phyloP scores from a whole-genome alignment of 2,888 invertebrate genomes.

The Erebia palarica region DNA sequence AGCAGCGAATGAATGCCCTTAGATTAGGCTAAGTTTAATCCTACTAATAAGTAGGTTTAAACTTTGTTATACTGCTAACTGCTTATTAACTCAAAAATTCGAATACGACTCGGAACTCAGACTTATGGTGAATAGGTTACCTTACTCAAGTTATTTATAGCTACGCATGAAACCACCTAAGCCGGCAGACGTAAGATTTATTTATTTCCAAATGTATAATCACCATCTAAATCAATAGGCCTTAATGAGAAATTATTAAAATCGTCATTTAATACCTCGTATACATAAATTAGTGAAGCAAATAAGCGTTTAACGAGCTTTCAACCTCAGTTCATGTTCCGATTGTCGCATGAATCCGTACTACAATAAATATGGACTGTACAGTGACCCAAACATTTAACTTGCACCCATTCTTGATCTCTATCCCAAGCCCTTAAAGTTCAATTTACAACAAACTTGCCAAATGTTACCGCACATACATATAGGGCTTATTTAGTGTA shows the following conservation, averaged over 20 bases:
- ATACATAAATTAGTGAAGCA: slow-evolving; percentile 54
- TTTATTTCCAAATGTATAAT: slow-evolving; percentile 22
- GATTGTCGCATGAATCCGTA: slow-evolving; percentile 44
- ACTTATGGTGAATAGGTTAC: background rate
- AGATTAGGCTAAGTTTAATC: too few relatives aligned
- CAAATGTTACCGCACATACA: background rate
- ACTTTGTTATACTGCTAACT: too few relatives aligned
- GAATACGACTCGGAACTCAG: too few relatives aligned
- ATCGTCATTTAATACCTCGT: slow-evolving; percentile 28
- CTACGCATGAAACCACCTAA: slow-evolving; percentile 1
- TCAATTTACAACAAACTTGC: slow-evolving; percentile 5
- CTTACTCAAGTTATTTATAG: background rate
- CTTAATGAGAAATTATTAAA: slow-evolving; percentile 35
- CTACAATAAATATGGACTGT: slow-evolving; percentile 46
- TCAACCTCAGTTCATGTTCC: slow-evolving; percentile 38
- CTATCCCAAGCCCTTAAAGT: slow-evolving; percentile 9
- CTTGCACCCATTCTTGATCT: background rate
- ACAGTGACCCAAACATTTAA: slow-evolving; percentile 16
- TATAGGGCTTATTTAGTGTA: slow-evolving; percentile 8
- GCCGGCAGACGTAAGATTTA: slow-evolving; percentile 19
- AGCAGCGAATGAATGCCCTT: too few relatives aligned
- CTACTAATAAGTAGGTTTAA: too few relatives aligned
- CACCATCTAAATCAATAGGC: slow-evolving; percentile 23
- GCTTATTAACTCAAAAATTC: too few relatives aligned
- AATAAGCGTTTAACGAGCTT: slow-evolving; percentile 48